Evolutionary conservation across 2,797 vertebrate species (phyloP).

Genomic region (Cynodonichthys magdalenae): DNA sequence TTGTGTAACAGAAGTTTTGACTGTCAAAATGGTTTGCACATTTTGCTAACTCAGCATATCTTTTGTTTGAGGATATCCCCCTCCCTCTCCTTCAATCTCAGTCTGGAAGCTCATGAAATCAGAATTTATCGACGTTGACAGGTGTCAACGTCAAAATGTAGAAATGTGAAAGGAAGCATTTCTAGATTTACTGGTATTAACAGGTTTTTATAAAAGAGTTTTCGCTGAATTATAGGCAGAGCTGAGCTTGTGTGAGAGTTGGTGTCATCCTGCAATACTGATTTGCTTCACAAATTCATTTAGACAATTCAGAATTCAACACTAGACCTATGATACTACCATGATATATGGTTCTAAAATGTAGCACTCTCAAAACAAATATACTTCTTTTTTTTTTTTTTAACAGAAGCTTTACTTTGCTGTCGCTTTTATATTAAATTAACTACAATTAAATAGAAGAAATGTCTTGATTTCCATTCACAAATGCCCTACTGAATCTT

Average conservation of each 20-base stretch:
- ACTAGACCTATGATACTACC: neutral
- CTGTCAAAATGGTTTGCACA: slow-evolving; percentile 2
- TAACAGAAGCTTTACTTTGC: neutral
- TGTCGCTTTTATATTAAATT: no score
- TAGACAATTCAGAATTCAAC: neutral
- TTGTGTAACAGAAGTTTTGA: slow-evolving; percentile 4
- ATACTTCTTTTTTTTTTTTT: no score
- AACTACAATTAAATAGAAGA: no score
- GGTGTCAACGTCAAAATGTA: neutral
- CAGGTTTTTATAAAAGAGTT: no score
- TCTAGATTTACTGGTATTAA: no score
- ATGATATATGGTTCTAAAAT: no score
- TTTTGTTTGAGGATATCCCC: neutral
- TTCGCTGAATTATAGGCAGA: neutral
- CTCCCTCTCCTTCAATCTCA: no score
- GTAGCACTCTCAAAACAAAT: no score
- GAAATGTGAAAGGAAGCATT: no score
- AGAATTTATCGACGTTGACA: neutral
- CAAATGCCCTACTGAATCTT: neutral
- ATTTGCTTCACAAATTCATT: neutral
- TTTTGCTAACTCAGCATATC: neutral
- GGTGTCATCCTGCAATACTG: neutral
- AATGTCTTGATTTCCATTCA: neutral
- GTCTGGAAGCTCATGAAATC: neutral
- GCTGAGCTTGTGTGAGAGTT: neutral